Evolutionary conservation across 2,797 vertebrate genomes (phyloP).

Genomic region (Myotis vivesi): DNA sequence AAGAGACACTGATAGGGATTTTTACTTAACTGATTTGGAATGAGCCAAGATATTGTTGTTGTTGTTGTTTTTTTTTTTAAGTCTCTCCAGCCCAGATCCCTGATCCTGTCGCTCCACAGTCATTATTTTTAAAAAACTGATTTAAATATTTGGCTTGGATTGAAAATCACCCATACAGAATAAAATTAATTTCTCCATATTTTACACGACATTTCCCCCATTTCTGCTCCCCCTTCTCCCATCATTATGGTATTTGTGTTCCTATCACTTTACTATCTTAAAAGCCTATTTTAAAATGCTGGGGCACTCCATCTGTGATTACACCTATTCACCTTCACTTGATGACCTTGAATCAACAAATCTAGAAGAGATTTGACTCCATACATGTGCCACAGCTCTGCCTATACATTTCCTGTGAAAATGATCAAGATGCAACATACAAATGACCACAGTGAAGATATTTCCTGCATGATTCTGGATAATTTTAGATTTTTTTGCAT

Average conservation of each 20-base stretch:
- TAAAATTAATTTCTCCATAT: background rate
- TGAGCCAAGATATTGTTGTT: background rate
- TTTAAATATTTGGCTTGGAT: background rate
- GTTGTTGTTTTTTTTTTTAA: background rate
- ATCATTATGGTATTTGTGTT: background rate
- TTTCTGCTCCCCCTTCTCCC: background rate
- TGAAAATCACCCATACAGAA: background rate
- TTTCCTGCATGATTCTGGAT: background rate
- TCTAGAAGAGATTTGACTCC: background rate
- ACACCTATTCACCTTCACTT: background rate
- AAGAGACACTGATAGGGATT: background rate
- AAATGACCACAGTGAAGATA: background rate
- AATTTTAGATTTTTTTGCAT: background rate
- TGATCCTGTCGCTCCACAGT: no score
- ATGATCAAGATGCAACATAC: background rate
- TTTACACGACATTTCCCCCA: background rate
- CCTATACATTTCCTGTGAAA: background rate
- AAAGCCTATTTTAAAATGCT: background rate
- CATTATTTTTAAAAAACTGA: background rate
- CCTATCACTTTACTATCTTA: background rate
- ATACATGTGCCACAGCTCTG: background rate
- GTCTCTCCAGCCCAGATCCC: background rate
- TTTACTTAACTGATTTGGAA: background rate
- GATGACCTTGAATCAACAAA: background rate
- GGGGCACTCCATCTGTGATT: background rate